A percentile compares a stretch with the other conserved stretches of the same genome.
Evolutionary conservation across 2,888 invertebrate species (phyloP).

Genomic region (Eupithecia centaureata): DNA sequence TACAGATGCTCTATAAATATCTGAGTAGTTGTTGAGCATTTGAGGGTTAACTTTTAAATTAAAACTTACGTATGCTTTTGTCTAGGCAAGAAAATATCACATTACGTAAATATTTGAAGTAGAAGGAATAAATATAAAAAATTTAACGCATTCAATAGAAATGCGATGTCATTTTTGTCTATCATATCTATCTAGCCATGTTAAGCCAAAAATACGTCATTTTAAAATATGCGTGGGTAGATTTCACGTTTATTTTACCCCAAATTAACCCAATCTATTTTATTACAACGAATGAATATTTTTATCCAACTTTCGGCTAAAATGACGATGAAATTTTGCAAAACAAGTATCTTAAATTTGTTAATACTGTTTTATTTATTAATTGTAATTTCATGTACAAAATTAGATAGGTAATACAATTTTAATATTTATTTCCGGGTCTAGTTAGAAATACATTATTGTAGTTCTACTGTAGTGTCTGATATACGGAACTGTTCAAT

Average conservation of each 20-base stretch:
- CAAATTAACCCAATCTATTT: neutral
- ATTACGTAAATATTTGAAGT: neutral
- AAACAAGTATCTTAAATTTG: too few relatives aligned
- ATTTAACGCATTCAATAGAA: neutral
- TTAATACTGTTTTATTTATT: too few relatives aligned
- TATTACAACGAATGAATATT: neutral
- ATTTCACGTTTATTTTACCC: neutral
- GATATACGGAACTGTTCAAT: too few relatives aligned
- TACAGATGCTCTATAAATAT: too few relatives aligned
- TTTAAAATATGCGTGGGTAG: neutral
- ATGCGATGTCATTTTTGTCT: neutral
- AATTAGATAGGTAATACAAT: too few relatives aligned
- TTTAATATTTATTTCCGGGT: too few relatives aligned
- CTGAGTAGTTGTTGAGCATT: too few relatives aligned
- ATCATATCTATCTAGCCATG: neutral
- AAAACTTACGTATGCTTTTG: neutral
- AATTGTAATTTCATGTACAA: too few relatives aligned
- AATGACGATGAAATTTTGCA: too few relatives aligned
- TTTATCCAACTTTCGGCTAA: neutral
- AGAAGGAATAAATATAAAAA: neutral
- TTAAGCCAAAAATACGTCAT: neutral
- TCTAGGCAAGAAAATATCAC: neutral
- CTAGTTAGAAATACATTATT: too few relatives aligned
- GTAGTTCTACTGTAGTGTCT: too few relatives aligned
- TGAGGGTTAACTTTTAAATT: too few relatives aligned